phyloP scores from a whole-genome alignment of 2,797 vertebrate species.

The Steatocranus sp. region DNA sequence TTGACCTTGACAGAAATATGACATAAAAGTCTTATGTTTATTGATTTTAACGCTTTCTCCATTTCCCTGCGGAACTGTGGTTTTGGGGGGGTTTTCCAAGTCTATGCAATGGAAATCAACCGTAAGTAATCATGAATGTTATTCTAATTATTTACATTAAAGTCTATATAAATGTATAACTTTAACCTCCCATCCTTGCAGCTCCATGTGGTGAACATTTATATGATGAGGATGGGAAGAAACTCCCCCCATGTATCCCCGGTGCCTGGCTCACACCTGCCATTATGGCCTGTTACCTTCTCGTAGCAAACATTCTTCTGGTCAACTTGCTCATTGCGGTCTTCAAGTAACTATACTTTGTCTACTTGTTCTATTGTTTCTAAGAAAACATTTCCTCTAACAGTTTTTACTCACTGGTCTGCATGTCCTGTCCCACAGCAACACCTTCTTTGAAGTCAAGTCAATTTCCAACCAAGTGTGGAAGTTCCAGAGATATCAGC shows the following conservation, averaged over 20 bases:
- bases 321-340: slow-evolving; percentile 98
- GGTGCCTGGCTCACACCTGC: slow-evolving; percentile 98
- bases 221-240: slow-evolving; percentile 96
- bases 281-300: slow-evolving; percentile 97
- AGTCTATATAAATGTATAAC: not conserved
- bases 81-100: slow-evolving; percentile 68
- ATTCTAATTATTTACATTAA: not conserved
- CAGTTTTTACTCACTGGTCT: not conserved
- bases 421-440: slow-evolving; percentile 72
- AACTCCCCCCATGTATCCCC: slow-evolving; percentile 95
- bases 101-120: slow-evolving; percentile 99
- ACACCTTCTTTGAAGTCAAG: slow-evolving; percentile 98
- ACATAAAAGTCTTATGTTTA: not conserved
- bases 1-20: slow-evolving; percentile 63
- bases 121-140: slow-evolving; percentile 82
- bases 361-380: not conserved
- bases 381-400: not conserved
- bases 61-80: slow-evolving; percentile 32
- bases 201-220: slow-evolving; percentile 97
- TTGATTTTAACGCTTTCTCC: slow-evolving; percentile 25
- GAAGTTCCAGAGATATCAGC: slow-evolving; percentile 98
- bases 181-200: slow-evolving; percentile 39
- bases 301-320: slow-evolving; percentile 97
- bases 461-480: slow-evolving; percentile 99
- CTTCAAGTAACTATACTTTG: slow-evolving; percentile 85